Percentiles rank a stretch among this genome's conserved stretches.
Conservation (phyloP, 2,797 vertebrate genomes). For the Pseudochirops corinnae region DNA sequence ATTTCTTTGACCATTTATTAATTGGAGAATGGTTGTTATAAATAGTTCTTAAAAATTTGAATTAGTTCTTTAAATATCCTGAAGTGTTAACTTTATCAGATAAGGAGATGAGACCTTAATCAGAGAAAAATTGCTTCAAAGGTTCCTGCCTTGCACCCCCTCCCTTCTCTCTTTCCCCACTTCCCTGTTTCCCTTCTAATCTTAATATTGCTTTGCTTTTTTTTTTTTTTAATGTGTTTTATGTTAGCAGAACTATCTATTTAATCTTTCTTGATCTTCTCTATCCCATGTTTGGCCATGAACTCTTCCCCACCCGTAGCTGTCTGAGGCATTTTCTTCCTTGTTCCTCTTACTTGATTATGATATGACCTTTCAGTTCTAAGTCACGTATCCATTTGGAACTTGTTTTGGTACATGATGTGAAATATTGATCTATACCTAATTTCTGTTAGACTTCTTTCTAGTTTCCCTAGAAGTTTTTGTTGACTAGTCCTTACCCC, state of each 20-base stretch:
- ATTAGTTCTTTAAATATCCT: neutral
- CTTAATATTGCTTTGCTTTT: neutral
- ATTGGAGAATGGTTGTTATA: neutral
- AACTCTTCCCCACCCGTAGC: neutral
- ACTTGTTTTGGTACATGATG: no score
- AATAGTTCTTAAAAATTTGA: neutral
- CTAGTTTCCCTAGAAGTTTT: no score
- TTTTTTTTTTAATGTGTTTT: neutral
- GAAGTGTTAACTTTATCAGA: neutral
- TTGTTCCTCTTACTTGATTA: neutral
- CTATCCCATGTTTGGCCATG: neutral
- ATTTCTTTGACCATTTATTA: no score
- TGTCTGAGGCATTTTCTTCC: neutral
- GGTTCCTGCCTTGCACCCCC: no score
- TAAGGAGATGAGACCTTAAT: neutral
- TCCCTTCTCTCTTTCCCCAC: accelerated
- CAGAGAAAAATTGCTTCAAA: neutral
- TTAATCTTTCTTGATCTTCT: no score
- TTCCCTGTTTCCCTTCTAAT: neutral
- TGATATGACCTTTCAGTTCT: neutral
- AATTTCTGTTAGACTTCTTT: no score
- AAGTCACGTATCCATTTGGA: neutral
- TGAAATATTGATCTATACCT: no score
- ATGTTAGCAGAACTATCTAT: neutral
- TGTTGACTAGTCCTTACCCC: no score